A percentile compares a stretch with the other conserved stretches of the same genome.
Evolutionary conservation across 1,140 invertebrate genomes (phyloP).

Genomic region (Phthorimaea operculella): DNA sequence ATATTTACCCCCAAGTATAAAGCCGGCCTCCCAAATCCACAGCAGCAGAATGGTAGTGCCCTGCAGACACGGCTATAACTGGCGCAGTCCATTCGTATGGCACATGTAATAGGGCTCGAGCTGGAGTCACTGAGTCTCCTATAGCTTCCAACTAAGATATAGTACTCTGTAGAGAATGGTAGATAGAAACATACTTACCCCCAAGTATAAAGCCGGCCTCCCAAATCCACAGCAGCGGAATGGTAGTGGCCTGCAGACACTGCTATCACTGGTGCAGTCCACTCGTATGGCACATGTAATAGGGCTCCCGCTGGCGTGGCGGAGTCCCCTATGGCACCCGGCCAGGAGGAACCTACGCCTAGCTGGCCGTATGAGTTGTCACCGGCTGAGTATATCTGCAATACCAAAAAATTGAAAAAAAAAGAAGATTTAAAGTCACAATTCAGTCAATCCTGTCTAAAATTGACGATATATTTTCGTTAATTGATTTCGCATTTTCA

Average conservation of each 20-base stretch:
- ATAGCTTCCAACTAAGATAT: constrained; percentile 33
- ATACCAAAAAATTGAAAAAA: background rate
- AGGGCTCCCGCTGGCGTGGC: constrained; percentile 22
- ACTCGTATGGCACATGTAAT: constrained; percentile 14
- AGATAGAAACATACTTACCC: constrained; percentile 29
- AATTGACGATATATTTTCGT: too few relatives aligned
- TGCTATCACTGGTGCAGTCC: constrained; percentile 23
- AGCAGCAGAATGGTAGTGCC: constrained; percentile 52
- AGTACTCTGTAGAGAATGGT: too few relatives aligned
- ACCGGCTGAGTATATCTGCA: constrained; percentile 42
- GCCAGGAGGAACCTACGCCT: constrained; percentile 39
- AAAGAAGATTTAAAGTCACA: background rate
- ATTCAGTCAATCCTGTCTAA: too few relatives aligned
- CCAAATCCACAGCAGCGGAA: constrained; percentile 42
- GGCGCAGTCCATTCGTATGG: constrained; percentile 23
- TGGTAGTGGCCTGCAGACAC: constrained; percentile 50
- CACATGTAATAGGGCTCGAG: constrained; percentile 23
- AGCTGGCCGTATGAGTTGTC: constrained; percentile 51
- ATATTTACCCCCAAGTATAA: constrained; percentile 51
- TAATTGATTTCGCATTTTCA: too few relatives aligned
- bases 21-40: constrained; percentile 42
- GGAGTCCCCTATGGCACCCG: constrained; percentile 31
- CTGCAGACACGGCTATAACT: constrained; percentile 27
- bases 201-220: constrained; percentile 47
- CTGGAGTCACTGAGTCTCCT: constrained; percentile 23